Base-by-base conservation (phyloP, 2,888 invertebrate genomes). In the Sussaba pulchella region DNA sequence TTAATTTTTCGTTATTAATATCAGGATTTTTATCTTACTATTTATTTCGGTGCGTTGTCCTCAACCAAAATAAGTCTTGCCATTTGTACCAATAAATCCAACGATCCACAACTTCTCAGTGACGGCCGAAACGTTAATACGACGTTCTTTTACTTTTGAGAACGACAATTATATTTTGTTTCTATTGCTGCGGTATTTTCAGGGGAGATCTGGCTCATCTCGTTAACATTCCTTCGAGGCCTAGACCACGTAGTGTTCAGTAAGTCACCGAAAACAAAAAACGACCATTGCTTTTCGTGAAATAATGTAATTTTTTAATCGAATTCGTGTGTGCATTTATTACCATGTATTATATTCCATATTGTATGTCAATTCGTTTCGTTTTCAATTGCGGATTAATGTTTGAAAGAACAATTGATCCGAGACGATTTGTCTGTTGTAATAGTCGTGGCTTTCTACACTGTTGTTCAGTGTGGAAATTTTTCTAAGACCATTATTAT, bases 141-240 rank as follows among this genome's bases (percentile, higher is more conserved):
- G 6, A 14, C 57, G 8, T 31, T 31, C 6, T 31, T 31, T 31
- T 31, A 6, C 6, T 31, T 31, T 6, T 31, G 2, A 6, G 31
- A 31, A 31, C 31, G 6, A 31, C 2, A 6, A 31, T 31, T 31
- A 31, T 31, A 31, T 5, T 31, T 26, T 26, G 21, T 43, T 52
- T 79, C 31, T 59, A 83, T 82, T 85, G 69, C 80, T 89, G 83
- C 87, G 89, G 85, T 91, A 88, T 90, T 94, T 94, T 92, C 94
- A 94, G 94, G 93, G 94, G 94, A 88, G 94, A 94, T 90, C 91
- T 92, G 89, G 88, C 89, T 84, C 90, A 89, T 89, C 91, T 91
- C 86, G 85, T 89, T 89, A 91, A 91, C 87, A 91, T 89, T 83
- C 86, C 90, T 88, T 86, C 91, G 85, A 89, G 89, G 90, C 89